Evolutionary conservation across 2,797 vertebrate genomes (phyloP), one percentile per base, ranked within the genome.

Genomic region (Dipus sagitta): DNA sequence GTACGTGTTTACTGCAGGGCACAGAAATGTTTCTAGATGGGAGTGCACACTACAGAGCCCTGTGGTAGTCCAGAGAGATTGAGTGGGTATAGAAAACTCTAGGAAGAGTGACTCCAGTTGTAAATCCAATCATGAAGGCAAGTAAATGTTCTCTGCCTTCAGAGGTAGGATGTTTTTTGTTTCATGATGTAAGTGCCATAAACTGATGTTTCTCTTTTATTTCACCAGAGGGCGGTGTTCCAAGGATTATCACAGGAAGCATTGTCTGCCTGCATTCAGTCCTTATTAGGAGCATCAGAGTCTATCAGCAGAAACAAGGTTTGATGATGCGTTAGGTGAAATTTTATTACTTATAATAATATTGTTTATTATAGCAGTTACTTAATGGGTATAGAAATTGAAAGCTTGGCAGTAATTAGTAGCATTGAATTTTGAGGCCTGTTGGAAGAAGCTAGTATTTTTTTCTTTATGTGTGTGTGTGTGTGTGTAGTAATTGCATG

Each of bases 241-340:
- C 99, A 99, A 98, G 99, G 99, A 97, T 98, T 99, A 97, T 99
- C 99, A 15, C 99, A 99, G 98, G 99, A 99, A 97, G 99, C 99
- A 32, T 98, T 99, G 97, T 99, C 99, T 90, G 99, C 99, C 92
- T 99, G 99, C 97, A 99, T 99, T 98, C 99, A 99, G 97, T 99
- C 99, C 0, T 98, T 99, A 90, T 98, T 99, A 95, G 99, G 98
- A 98, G 99, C 99, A 42, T 99, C 99, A 7, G 99, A 99, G 95
- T 98, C 99, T 88, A 99, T 99, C 98, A 98, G 99, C 95, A 99
- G 99, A 98, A 99, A 98, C 98, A 99, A 99, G 99, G 99, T 99
- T 98, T 98, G 99, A 97, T 90, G 60, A 92, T 91, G 83, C 68
- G 52, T 96, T 97, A 89, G 76, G 67, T 95, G 94, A 95, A 93